Conservation (phyloP, 2,113 vertebrate genomes). For the Leuciscus idus region DNA sequence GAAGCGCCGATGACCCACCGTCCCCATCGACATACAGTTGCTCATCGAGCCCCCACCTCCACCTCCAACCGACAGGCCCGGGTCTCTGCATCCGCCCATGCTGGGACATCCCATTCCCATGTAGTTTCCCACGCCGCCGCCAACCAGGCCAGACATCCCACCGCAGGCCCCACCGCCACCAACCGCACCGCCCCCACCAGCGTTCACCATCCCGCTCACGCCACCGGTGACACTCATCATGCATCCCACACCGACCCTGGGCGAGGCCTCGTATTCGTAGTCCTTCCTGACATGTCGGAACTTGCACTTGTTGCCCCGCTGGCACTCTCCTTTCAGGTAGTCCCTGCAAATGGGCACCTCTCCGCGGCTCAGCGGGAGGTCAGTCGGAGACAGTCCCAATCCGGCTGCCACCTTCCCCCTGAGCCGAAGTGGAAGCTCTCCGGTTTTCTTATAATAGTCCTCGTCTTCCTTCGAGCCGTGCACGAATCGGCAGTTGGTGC, state of each 20-base stretch:
- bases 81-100: slow-evolving; percentile 75
- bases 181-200: slow-evolving; percentile 63
- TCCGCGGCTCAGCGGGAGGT: slow-evolving; percentile 90
- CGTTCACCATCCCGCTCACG: slow-evolving; percentile 69
- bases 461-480: slow-evolving; percentile 97
- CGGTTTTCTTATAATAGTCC: slow-evolving; percentile 95
- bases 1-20: slow-evolving; percentile 73
- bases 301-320: slow-evolving; percentile 93
- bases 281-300: slow-evolving; percentile 93
- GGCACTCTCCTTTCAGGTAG: slow-evolving; percentile 94
- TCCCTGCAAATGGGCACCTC: slow-evolving; percentile 96
- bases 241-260: slow-evolving; percentile 70
- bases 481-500: slow-evolving; percentile 93
- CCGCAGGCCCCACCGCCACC: slow-evolving; percentile 65
- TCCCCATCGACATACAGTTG: slow-evolving; percentile 69
- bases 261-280: slow-evolving; percentile 82
- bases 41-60: slow-evolving; percentile 70
- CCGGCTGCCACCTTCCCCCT: slow-evolving; percentile 91
- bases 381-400: slow-evolving; percentile 88
- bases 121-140: slow-evolving; percentile 69
- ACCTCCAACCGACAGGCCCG: slow-evolving; percentile 67
- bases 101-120: slow-evolving; percentile 75
- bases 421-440: slow-evolving; percentile 88
- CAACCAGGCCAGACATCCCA: slow-evolving; percentile 74
- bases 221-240: slow-evolving; percentile 69